These are phyloP conservation scores for Spodoptera littoralis DNA, from an alignment of 2,888 invertebrate genomes.

Conservation along the genomic window DNA sequence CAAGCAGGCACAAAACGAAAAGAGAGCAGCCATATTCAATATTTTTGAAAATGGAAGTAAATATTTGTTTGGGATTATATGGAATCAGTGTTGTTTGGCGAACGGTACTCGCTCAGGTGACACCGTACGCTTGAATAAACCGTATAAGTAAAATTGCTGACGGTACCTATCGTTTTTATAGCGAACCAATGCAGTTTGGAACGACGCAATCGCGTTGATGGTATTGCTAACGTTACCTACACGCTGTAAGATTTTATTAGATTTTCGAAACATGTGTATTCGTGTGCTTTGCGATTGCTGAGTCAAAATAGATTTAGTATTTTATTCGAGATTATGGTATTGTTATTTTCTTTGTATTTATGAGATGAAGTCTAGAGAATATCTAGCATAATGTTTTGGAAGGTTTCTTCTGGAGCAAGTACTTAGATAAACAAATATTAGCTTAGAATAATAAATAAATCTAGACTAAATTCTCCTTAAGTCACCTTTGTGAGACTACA, in stretches of 20 bases:
- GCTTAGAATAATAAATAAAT: too few species aligned
- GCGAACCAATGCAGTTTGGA: conserved; percentile 38
- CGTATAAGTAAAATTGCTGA: conserved; percentile 42
- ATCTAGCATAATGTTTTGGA: too few species aligned
- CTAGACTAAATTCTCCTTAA: too few species aligned
- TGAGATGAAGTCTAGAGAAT: too few species aligned
- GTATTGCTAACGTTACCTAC: conserved; percentile 35
- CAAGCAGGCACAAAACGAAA: conserved; percentile 36
- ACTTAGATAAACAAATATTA: too few species aligned
- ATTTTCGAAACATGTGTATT: conserved; percentile 14
- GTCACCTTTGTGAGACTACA: too few species aligned
- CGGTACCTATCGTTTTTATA: conserved; percentile 47
- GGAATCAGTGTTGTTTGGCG: conserved; percentile 62
- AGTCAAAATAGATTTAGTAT: conserved; percentile 1
- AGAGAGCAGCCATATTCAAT: conserved; percentile 54
- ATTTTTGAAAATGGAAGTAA: conserved; percentile 65
- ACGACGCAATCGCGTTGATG: conserved; percentile 32
- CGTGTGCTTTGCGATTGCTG: conserved; percentile 2
- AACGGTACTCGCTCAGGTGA: conserved; percentile 56
- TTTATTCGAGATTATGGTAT: conserved; percentile 10
- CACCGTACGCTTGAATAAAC: conserved; percentile 40
- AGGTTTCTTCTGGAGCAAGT: too few species aligned
- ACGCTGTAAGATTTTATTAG: conserved; percentile 30
- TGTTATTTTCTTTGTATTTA: conserved; percentile 1
- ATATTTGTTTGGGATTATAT: conserved; percentile 73